phyloP scores from a whole-genome alignment of 2,113 vertebrate genomes.

The Microtus richardsoni region DNA sequence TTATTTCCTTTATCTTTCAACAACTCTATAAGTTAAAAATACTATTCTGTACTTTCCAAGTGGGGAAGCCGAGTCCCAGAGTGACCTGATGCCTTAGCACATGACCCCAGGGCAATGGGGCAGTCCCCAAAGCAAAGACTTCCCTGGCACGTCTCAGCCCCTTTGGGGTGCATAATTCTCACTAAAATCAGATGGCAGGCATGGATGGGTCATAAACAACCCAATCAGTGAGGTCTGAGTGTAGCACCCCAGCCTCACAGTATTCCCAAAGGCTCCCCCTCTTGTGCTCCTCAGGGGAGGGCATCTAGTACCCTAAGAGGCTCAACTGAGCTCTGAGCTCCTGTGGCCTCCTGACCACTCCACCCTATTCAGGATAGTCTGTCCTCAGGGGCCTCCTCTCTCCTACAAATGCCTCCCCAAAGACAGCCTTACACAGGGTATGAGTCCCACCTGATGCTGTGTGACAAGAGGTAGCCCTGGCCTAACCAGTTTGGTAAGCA shows the following conservation, averaged over 20 bases:
- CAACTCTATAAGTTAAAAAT: not conserved
- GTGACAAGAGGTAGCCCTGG: fast-evolving
- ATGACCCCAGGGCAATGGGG: not conserved
- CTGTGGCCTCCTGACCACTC: not conserved
- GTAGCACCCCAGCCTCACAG: too few species aligned
- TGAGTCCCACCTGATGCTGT: too few species aligned
- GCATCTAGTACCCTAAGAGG: not conserved
- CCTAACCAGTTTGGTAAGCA: not conserved
- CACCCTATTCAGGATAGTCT: not conserved
- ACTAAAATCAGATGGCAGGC: not conserved
- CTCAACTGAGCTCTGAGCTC: not conserved
- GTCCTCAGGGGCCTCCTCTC: not conserved
- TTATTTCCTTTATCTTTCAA: not conserved
- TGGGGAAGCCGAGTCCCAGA: not conserved
- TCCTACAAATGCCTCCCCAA: not conserved
- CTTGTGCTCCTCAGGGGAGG: not conserved
- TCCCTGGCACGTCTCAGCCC: not conserved
- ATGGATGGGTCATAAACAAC: not conserved
- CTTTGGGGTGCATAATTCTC: not conserved
- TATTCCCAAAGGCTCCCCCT: not conserved
- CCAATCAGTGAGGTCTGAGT: not conserved
- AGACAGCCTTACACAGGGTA: not conserved
- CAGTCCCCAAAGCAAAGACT: not conserved
- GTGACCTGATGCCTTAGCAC: not conserved
- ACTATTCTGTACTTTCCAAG: not conserved